Evolutionary conservation across 1,140 invertebrate species (phyloP).

Genomic region (Aleiodes sp.): DNA sequence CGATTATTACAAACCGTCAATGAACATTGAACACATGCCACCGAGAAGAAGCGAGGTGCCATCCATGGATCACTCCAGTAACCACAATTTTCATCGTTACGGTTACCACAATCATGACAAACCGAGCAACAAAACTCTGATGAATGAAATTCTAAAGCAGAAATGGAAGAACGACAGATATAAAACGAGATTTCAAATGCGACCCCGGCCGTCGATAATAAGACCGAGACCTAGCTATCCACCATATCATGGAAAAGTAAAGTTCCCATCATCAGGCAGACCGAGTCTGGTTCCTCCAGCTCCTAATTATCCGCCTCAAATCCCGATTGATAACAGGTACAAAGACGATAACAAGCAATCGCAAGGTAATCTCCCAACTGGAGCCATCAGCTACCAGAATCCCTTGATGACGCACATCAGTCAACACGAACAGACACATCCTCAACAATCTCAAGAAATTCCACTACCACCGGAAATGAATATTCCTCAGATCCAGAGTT

Average conservation of each 20-base stretch:
- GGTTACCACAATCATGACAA: slow-evolving; percentile 38
- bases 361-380: slow-evolving; percentile 45
- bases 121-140: slow-evolving; percentile 45
- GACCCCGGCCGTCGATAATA: slow-evolving; percentile 47
- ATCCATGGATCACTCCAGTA: slow-evolving; percentile 41
- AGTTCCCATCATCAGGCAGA: background rate
- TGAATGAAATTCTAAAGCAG: slow-evolving; percentile 43
- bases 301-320: slow-evolving; percentile 40
- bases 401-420: slow-evolving; percentile 40
- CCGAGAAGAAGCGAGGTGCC: slow-evolving; percentile 53
- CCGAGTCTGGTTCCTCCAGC: slow-evolving; percentile 33
- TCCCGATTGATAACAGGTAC: slow-evolving; percentile 21
- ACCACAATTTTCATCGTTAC: slow-evolving; percentile 40
- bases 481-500: slow-evolving; percentile 38
- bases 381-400: slow-evolving; percentile 55
- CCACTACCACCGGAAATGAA: slow-evolving; percentile 25
- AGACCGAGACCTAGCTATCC: slow-evolving; percentile 48
- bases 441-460: slow-evolving; percentile 13
- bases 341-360: slow-evolving; percentile 6
- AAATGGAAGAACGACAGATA: slow-evolving; percentile 60
- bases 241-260: background rate
- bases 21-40: slow-evolving; percentile 47
- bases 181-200: slow-evolving; percentile 45
- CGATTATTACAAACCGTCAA: slow-evolving; percentile 48
- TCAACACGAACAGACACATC: slow-evolving; percentile 13